Percentiles rank a stretch among this genome's conserved stretches.
Evolutionary conservation across 2,888 invertebrate species (phyloP).

Genomic region (Philereme vetulata): DNA sequence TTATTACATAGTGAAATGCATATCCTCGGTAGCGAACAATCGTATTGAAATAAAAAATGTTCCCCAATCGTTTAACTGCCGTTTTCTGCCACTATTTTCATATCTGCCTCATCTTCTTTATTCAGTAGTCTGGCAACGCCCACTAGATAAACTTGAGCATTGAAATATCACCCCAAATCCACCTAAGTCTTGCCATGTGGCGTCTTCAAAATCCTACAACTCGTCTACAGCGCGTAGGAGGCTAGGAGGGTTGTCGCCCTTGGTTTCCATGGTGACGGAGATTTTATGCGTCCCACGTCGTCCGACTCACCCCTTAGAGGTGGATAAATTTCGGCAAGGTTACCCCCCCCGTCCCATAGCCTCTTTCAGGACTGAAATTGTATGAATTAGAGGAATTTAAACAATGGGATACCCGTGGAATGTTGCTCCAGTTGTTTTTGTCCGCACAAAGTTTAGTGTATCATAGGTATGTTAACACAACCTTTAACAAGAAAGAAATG

Average conservation of each 20-base stretch:
- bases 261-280: slow-evolving; percentile 70
- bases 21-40: not conserved
- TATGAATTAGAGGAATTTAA: slow-evolving; percentile 43
- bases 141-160: slow-evolving; percentile 14
- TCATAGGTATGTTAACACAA: not conserved
- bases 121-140: slow-evolving; percentile 13
- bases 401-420: slow-evolving; percentile 40
- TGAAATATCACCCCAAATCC: slow-evolving; percentile 22
- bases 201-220: slow-evolving; percentile 47
- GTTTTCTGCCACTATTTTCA: not conserved
- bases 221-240: slow-evolving; percentile 46
- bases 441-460: slow-evolving; percentile 6
- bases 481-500: too few species aligned
- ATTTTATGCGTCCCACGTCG: slow-evolving; percentile 73
- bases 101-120: not conserved
- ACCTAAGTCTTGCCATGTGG: slow-evolving; percentile 26
- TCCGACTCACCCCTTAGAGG: slow-evolving; percentile 45
- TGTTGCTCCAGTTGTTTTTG: slow-evolving; percentile 23
- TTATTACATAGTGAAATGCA: too few species aligned
- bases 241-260: slow-evolving; percentile 71
- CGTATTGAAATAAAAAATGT: not conserved
- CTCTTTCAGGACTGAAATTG: slow-evolving; percentile 40
- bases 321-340: slow-evolving; percentile 57
- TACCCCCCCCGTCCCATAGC: slow-evolving; percentile 41
- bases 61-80: not conserved